phyloP scores from a whole-genome alignment of 2,113 vertebrate genomes.

The Thunnus thynnus region DNA sequence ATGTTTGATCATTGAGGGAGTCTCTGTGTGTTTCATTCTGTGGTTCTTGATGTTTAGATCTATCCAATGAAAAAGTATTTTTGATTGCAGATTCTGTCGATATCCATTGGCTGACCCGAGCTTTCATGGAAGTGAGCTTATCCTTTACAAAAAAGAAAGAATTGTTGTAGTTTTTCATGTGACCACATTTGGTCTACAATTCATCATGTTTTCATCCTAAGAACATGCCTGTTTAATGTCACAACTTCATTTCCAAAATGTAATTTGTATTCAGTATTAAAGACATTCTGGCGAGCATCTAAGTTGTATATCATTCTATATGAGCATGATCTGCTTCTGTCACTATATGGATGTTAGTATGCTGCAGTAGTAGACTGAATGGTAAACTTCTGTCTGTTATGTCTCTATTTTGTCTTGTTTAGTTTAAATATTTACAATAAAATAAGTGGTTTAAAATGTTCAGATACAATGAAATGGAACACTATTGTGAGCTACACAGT shows the following conservation, averaged over 20 bases:
- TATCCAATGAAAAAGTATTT: neutral
- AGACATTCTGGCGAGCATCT: no score
- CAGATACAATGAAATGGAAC: no score
- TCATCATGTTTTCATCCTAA: neutral
- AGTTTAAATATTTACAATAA: no score
- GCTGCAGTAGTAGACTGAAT: no score
- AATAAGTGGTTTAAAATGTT: no score
- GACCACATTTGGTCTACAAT: neutral
- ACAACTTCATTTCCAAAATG: neutral
- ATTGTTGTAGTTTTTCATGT: neutral
- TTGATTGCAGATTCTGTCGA: constrained; percentile 25
- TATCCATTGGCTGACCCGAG: constrained; percentile 45
- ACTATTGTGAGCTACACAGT: no score
- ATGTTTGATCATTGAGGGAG: neutral
- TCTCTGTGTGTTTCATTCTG: neutral
- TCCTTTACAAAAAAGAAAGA: constrained; percentile 51
- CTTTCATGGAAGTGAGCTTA: constrained; percentile 53
- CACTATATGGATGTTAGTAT: no score
- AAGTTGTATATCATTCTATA: no score
- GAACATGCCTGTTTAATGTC: neutral
- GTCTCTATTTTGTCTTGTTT: no score
- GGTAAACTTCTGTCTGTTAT: no score
- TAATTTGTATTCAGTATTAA: no score
- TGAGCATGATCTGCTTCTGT: no score
- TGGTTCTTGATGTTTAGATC: constrained; percentile 13